Base-by-base conservation (phyloP, 53 echinoderm and acorn worm species). In the Glandiceps talaboti region DNA sequence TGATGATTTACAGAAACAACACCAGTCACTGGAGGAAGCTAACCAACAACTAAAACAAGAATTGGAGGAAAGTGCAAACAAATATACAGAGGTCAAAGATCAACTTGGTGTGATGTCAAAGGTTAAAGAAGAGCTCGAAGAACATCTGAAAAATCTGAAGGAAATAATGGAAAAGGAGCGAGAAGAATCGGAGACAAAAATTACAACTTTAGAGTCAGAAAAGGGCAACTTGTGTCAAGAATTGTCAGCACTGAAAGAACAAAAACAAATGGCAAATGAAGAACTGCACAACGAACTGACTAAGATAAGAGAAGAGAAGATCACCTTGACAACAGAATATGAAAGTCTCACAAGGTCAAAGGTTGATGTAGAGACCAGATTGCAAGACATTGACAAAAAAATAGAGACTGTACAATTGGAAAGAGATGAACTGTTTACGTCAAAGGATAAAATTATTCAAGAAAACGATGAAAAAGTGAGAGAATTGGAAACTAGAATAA, bases 1-100 rank as follows among this genome's bases (percentile, higher is more conserved):
- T 88, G 97, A 97, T 81, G 91, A 87, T 77, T 84, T 97, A 73
- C 92, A 97, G 81, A 87, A 87, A 32, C 92, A 91, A 28, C 86
- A 89, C 29, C 91, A 89, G 85, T 45, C 64, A 45, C 64, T 45
- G 64, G 64, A 45, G 64, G 64, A 45, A 45, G 20, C 64, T 12
- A 45, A 45, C 20, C 64, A 45, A 6, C 64, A 45, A 20, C 20
- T 45, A 20, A 6, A 45, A 45, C 64, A 45, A 20, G 6, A 45
- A 45, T 45, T 45, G 64, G 64, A 45, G 64, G 64, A 45, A 45
- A 45, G 64, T 20, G 20, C 20, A 20, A 45, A 20, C 64, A 45
- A 45, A 45, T 20, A 45, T 12, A 45, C 6, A 6, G 64, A 45
- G 64, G 64, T 45, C 64, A 45, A 45, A 45, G 64, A 20, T 45